Conservation (phyloP, 1,140 invertebrate genomes). For the Catajapyx aquilonaris region DNA sequence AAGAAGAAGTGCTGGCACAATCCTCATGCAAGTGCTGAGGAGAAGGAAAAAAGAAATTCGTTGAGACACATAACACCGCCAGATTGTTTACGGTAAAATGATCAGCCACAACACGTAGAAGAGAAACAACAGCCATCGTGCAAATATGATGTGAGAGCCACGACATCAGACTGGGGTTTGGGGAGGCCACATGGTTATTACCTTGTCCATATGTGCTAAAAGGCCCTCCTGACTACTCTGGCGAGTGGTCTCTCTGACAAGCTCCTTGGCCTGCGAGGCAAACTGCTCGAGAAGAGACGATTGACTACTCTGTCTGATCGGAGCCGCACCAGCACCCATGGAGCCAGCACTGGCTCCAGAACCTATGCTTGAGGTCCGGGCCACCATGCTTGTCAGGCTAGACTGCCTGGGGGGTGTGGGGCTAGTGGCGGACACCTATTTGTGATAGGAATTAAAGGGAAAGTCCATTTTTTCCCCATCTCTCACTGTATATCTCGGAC, state of each 20-base stretch:
- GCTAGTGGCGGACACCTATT: slow-evolving; percentile 19
- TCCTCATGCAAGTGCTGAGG: no score
- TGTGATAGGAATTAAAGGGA: no score
- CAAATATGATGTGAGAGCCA: neutral
- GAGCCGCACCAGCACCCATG: slow-evolving; percentile 25
- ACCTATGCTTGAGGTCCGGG: slow-evolving; percentile 34
- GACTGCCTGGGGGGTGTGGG: slow-evolving; percentile 32
- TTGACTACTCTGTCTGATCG: slow-evolving; percentile 46
- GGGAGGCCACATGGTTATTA: slow-evolving; percentile 18
- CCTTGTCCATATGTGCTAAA: slow-evolving; percentile 76
- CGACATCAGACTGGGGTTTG: neutral
- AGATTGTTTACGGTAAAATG: no score
- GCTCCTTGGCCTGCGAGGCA: slow-evolving; percentile 61
- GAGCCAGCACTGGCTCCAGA: slow-evolving; percentile 25
- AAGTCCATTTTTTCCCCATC: no score
- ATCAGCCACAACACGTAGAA: no score
- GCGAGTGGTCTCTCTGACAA: slow-evolving; percentile 60
- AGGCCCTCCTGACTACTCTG: slow-evolving; percentile 74
- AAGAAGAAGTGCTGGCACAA: no score
- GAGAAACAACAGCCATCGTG: slow-evolving; percentile 4
- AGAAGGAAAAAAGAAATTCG: slow-evolving; percentile 1
- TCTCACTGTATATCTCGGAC: no score
- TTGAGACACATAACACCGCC: neutral
- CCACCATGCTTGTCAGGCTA: slow-evolving; percentile 37
- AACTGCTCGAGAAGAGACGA: slow-evolving; percentile 66